A percentile compares a stretch with the other conserved stretches of the same genome.
These are phyloP conservation scores for Notechis scutatus DNA, from an alignment of 2,113 vertebrate species.

Conservation along the genomic window DNA sequence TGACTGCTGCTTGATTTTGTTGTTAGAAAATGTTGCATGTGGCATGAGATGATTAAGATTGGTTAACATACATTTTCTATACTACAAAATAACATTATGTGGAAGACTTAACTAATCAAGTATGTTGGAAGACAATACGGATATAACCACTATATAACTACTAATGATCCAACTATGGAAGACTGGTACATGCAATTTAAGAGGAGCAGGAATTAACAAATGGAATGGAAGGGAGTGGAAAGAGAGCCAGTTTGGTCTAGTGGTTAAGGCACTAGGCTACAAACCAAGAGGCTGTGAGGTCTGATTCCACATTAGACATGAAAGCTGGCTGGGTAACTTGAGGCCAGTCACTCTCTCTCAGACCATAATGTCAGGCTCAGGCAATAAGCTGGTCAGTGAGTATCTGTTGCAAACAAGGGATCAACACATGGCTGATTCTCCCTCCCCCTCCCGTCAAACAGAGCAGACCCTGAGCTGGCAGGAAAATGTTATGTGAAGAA, in stretches of 20 bases:
- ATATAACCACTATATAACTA: background rate
- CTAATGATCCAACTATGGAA: background rate
- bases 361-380: background rate
- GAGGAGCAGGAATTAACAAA: background rate
- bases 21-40: background rate
- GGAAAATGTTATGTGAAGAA: background rate
- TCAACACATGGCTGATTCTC: background rate
- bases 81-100: background rate
- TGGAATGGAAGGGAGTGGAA: background rate
- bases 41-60: background rate
- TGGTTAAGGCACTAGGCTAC: background rate
- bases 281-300: background rate
- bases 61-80: background rate
- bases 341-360: background rate
- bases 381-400: background rate
- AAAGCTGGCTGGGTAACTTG: background rate
- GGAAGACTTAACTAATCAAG: background rate
- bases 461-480: background rate
- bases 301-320: background rate
- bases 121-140: background rate
- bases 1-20: background rate
- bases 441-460: background rate
- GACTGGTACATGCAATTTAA: background rate
- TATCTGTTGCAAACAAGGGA: background rate
- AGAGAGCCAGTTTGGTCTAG: background rate